These are phyloP conservation scores for Tetramorium bicarinatum DNA, from an alignment of 2,888 invertebrate genomes.

Conservation along the genomic window DNA sequence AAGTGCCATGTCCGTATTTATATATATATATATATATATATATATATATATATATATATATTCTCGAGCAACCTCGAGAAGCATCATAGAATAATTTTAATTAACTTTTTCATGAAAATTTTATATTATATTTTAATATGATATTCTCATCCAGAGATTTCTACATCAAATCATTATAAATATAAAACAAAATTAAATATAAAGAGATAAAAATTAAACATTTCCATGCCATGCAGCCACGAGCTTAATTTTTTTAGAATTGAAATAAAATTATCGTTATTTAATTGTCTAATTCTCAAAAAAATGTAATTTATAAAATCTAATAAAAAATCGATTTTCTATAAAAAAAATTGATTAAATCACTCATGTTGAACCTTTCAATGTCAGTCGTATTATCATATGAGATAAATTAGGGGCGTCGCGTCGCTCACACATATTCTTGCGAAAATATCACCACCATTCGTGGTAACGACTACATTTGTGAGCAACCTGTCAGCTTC, in stretches of 20 bases:
- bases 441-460: not conserved
- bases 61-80: not conserved
- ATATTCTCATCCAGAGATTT: constrained; percentile 1
- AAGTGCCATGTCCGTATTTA: not conserved
- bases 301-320: not conserved
- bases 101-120: not conserved
- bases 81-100: constrained; percentile 6
- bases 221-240: not conserved
- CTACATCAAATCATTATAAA: not conserved
- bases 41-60: no score
- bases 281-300: not conserved
- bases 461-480: constrained; percentile 6
- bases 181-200: not conserved
- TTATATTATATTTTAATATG: not conserved
- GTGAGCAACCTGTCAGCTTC: constrained; percentile 26
- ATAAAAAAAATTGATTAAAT: not conserved
- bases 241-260: not conserved
- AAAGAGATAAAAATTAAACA: not conserved
- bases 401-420: not conserved
- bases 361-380: not conserved
- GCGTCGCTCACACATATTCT: not conserved
- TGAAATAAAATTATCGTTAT: not conserved
- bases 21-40: no score
- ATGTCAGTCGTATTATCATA: not conserved
- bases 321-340: not conserved